Conservation (phyloP, 1,140 invertebrate genomes). For the Drosophila bocki region DNA sequence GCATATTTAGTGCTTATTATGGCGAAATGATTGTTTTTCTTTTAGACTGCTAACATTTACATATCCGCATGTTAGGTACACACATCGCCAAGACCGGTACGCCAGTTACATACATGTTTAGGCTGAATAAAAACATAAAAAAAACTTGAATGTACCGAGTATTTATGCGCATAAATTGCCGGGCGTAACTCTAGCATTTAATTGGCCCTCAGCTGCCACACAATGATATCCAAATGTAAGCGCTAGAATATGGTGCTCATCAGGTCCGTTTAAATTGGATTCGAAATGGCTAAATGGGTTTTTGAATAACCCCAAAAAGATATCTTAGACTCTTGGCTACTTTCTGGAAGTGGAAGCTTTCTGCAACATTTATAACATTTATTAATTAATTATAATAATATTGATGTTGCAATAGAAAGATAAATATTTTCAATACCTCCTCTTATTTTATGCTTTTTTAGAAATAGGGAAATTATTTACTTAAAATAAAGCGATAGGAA, state of each 20-base stretch:
- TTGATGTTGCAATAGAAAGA: too few relatives aligned
- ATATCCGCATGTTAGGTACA: constrained; percentile 39
- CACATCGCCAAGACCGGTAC: constrained; percentile 5
- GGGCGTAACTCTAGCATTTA: constrained; percentile 7
- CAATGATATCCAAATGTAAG: constrained; percentile 12
- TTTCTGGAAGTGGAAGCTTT: too few relatives aligned
- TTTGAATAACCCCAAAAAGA: background rate
- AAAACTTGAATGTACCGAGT: background rate
- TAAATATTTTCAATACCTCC: too few relatives aligned
- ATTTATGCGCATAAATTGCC: constrained; percentile 49
- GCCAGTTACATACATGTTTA: background rate
- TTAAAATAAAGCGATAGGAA: too few relatives aligned
- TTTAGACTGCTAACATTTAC: constrained; percentile 48
- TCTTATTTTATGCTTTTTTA: too few relatives aligned
- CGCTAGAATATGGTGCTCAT: constrained; percentile 2
- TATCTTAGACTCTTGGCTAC: background rate
- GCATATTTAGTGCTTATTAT: constrained; percentile 84
- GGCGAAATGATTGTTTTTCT: constrained; percentile 70
- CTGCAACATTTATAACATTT: too few relatives aligned
- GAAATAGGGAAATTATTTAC: too few relatives aligned
- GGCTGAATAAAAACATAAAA: constrained; percentile 35
- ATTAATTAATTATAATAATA: too few relatives aligned
- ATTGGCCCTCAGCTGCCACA: constrained; percentile 19
- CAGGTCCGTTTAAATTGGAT: constrained; percentile 1
- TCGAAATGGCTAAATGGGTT: background rate